Base-by-base conservation (phyloP, 2,113 vertebrate species). In the Nothobranchius kuhntae region DNA sequence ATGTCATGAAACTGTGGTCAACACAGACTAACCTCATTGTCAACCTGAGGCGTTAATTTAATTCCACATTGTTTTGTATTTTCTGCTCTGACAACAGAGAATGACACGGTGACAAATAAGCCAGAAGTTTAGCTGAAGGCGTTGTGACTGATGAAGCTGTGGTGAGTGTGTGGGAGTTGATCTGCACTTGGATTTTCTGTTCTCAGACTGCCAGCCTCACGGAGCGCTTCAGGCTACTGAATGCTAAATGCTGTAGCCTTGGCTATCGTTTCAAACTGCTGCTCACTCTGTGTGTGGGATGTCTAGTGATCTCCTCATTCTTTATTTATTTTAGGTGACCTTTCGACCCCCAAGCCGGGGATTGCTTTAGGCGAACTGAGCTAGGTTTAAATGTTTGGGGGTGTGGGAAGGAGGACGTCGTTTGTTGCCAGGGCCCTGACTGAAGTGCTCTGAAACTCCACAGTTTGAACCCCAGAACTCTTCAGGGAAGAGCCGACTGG, bases 311-410 rank as follows among this genome's bases (percentile, higher is more conserved):
- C 86, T 82, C 65, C 76, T 64, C 53, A 61, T 89, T 91, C 78
- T 89, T 90, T 92, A 91, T 93, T 90, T 91, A 92, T 91, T 92
- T 91, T 76, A 89, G 78, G 74, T 82, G 89, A 92, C 91, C 90
- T 91, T 91, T 89, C 59, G 61, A 74, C 77, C 85, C 61, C 67
- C 8, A 59, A 87, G 87, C 75, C 3, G 78, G 70, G 21, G 79
- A 80, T 86, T 42, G 86, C 89, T 87, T 64, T 79, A 76, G 88
- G 90, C 86, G 86, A 91, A 81, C 80, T 48, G 82, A 89, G 84
- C 71, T 65, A 80, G 75, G 88, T 87, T 86, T 89, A 84, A 91
- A 91, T 84, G 88, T 88, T 87, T 42, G 83, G 55, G 75, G 87
- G 75, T 78, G 91, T 86, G 88, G 87, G 87, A 87, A 87, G 85